phyloP scores from a whole-genome alignment of 2,797 vertebrate species.

The Linurgus olivaceus region DNA sequence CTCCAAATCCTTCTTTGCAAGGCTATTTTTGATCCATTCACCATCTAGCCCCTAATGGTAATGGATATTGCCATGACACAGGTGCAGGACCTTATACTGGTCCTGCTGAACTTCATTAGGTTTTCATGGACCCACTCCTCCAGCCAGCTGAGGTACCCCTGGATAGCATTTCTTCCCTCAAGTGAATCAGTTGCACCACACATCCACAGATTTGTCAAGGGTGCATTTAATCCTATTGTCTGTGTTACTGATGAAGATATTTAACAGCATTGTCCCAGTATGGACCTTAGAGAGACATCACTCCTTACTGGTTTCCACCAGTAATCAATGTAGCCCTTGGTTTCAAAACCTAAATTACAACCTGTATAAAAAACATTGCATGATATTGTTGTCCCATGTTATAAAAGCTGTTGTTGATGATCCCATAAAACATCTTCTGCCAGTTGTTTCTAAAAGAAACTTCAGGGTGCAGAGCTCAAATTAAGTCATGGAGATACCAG shows the following conservation, averaged over 20 bases:
- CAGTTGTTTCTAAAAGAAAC: not conserved
- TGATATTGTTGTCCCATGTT: not conserved
- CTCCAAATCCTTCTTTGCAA: not conserved
- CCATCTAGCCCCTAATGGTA: not conserved
- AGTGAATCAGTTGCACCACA: not conserved
- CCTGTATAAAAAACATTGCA: not conserved
- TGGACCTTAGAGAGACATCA: not conserved
- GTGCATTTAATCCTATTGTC: not conserved
- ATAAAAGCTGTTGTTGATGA: not conserved
- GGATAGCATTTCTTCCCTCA: not conserved
- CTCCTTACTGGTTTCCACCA: not conserved
- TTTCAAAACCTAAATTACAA: not conserved
- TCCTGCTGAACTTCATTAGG: not conserved
- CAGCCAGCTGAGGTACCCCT: not conserved
- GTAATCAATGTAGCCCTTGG: not conserved
- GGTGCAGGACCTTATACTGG: not conserved
- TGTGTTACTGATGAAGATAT: not conserved
- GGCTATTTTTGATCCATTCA: not conserved
- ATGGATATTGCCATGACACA: not conserved
- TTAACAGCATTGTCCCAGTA: not conserved
- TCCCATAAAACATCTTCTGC: not conserved
- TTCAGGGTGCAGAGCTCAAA: not conserved
- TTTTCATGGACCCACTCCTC: not conserved
- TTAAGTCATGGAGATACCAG: not conserved
- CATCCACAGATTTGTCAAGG: not conserved